Evolutionary conservation across 1,140 invertebrate genomes (phyloP).

Genomic region (Trinorchestia longiramus): DNA sequence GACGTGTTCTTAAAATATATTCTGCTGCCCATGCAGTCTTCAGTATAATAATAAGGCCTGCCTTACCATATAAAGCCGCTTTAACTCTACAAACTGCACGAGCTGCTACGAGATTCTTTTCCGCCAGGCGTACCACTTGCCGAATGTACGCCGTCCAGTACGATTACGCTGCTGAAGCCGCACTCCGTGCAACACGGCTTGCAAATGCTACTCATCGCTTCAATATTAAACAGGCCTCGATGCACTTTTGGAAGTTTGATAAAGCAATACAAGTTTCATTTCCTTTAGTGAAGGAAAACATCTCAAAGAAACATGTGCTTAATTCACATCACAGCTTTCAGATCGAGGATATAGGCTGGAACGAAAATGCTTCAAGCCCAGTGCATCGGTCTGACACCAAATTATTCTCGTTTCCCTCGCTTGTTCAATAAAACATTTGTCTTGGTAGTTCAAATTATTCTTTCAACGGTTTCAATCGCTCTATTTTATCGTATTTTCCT

Average conservation of each 20-base stretch:
- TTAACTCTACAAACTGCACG: constrained; percentile 31
- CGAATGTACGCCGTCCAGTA: not conserved
- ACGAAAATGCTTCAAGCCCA: not conserved
- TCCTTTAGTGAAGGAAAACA: constrained; percentile 38
- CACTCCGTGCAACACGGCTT: not conserved
- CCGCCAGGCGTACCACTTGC: not conserved
- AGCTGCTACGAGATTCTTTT: not conserved
- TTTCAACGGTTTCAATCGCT: not conserved
- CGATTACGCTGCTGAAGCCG: not conserved
- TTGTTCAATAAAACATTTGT: not conserved
- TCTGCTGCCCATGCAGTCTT: constrained; percentile 30
- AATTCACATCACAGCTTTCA: constrained; percentile 39
- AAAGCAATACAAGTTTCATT: constrained; percentile 45
- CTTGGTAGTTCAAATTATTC: not conserved
- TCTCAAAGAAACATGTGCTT: constrained; percentile 2
- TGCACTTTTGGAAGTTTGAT: constrained; percentile 44
- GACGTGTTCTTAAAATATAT: constrained; percentile 11
- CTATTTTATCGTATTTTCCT: not conserved
- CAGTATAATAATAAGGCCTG: constrained; percentile 21
- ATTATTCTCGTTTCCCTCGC: not conserved
- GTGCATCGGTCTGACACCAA: not conserved
- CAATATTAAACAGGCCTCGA: constrained; percentile 41
- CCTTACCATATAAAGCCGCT: constrained; percentile 34
- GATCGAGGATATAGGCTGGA: not conserved
- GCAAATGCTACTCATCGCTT: not conserved